These are phyloP conservation scores for Drosophila suzukii DNA, from an alignment of 1,140 invertebrate species.

Conservation along the genomic window DNA sequence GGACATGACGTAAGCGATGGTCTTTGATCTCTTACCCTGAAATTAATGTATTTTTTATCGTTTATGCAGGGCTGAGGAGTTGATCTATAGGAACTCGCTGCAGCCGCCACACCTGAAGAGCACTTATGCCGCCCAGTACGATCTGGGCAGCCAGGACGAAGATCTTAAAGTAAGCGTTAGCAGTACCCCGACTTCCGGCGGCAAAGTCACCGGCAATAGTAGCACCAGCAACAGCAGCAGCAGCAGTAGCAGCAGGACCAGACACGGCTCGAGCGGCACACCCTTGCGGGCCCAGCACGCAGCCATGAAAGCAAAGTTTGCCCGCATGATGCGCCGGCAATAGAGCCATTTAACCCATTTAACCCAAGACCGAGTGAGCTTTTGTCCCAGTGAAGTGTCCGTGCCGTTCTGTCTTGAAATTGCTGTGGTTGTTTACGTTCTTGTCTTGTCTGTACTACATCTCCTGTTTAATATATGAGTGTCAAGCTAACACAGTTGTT, in stretches of 20 bases:
- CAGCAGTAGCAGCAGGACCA: background rate
- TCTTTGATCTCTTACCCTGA: too few species aligned
- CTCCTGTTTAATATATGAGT: background rate
- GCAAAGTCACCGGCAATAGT: slow-evolving; percentile 3
- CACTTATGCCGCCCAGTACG: slow-evolving; percentile 93
- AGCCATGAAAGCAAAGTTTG: slow-evolving; percentile 25
- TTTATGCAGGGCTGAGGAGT: slow-evolving; percentile 85
- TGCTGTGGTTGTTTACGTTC: background rate
- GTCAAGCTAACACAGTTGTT: slow-evolving; percentile 7
- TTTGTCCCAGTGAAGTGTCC: background rate
- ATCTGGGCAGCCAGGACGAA: slow-evolving; percentile 88
- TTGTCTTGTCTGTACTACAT: background rate
- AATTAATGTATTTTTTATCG: background rate
- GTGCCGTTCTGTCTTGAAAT: background rate
- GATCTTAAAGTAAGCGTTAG: slow-evolving; percentile 89
- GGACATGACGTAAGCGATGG: slow-evolving; percentile 57
- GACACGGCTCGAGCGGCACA: background rate
- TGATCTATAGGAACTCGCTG: slow-evolving; percentile 93
- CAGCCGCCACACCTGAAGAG: slow-evolving; percentile 94
- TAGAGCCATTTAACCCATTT: slow-evolving; percentile 1
- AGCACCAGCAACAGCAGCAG: slow-evolving; percentile 14
- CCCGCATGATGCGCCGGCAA: slow-evolving; percentile 29
- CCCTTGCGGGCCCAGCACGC: slow-evolving; percentile 15
- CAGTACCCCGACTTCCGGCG: background rate
- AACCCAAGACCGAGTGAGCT: slow-evolving; percentile 7